Conservation (phyloP, 2,888 invertebrate species). For the Fabriciana adippe region DNA sequence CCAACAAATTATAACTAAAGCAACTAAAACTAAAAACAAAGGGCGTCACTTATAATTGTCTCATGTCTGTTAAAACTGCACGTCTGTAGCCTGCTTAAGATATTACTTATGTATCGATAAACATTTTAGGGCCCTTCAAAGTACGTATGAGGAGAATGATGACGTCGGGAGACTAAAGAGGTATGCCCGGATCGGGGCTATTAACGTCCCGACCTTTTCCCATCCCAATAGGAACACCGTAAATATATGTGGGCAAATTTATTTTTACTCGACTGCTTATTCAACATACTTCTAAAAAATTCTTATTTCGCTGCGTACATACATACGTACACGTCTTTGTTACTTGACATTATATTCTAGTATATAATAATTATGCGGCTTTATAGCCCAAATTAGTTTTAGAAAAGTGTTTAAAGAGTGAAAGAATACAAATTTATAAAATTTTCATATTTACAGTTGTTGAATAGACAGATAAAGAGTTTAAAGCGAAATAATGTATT, state of each 20-base stretch:
- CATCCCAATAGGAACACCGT: conserved; percentile 9
- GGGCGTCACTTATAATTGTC: too few species aligned
- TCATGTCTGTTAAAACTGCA: too few species aligned
- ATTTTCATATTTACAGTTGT: neutral
- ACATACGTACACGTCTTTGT: too few species aligned
- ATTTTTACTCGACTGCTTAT: conserved; percentile 4
- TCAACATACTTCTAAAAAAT: neutral
- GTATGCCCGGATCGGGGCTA: conserved; percentile 18
- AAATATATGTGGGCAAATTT: conserved; percentile 17
- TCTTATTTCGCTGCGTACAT: too few species aligned
- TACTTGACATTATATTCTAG: too few species aligned
- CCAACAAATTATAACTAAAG: too few species aligned
- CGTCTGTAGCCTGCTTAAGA: too few species aligned
- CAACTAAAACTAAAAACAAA: too few species aligned
- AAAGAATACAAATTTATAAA: too few species aligned
- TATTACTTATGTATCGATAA: neutral
- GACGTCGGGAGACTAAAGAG: conserved; percentile 14
- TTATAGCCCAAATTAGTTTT: too few species aligned
- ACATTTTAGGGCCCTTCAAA: conserved; percentile 12
- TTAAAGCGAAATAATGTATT: conserved; percentile 33
- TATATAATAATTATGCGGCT: too few species aligned
- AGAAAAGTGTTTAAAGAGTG: too few species aligned
- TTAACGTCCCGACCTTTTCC: conserved; percentile 16
- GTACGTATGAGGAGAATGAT: conserved; percentile 1
- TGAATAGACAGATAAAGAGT: neutral